Percentiles rank a stretch among this genome's conserved stretches.
These are phyloP conservation scores for Rhinogobius similis DNA, from an alignment of 2,113 vertebrate species.

Conservation along the genomic window DNA sequence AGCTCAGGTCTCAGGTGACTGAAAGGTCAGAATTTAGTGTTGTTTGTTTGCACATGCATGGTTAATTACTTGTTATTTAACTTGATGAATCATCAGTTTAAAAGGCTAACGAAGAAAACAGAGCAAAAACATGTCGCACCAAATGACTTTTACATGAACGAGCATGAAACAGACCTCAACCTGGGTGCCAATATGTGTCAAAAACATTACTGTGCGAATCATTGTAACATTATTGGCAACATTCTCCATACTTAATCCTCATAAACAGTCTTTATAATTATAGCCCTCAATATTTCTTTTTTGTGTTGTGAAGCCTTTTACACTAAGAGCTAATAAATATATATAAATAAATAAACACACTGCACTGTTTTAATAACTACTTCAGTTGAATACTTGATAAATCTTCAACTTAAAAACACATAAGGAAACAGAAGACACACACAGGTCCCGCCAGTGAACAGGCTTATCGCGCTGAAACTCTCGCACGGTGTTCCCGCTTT, in stretches of 20 bases:
- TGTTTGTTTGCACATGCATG: constrained; percentile 2
- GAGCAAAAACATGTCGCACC: not conserved
- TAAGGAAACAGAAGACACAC: constrained; percentile 17
- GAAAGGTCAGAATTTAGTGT: constrained; percentile 2
- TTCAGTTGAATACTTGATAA: constrained; percentile 25
- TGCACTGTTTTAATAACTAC: not conserved
- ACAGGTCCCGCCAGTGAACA: constrained; percentile 58
- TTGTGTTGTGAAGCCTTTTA: not conserved
- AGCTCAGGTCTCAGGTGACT: constrained; percentile 16
- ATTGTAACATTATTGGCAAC: too few species aligned
- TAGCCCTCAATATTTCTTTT: not conserved
- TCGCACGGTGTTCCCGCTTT: constrained; percentile 41
- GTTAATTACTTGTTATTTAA: constrained; percentile 39
- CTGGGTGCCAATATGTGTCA: not conserved
- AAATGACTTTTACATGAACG: not conserved
- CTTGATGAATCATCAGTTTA: constrained; percentile 49
- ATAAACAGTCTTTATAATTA: not conserved
- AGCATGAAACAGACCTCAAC: not conserved
- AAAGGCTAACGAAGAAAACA: not conserved
- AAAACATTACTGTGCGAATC: not conserved
- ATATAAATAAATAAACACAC: not conserved
- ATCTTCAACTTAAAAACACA: constrained; percentile 45
- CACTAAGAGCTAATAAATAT: not conserved
- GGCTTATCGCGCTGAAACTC: constrained; percentile 61
- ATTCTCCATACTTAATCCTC: not conserved